Base-by-base conservation (phyloP, 2,888 invertebrate species). In the Amiota mariae region DNA sequence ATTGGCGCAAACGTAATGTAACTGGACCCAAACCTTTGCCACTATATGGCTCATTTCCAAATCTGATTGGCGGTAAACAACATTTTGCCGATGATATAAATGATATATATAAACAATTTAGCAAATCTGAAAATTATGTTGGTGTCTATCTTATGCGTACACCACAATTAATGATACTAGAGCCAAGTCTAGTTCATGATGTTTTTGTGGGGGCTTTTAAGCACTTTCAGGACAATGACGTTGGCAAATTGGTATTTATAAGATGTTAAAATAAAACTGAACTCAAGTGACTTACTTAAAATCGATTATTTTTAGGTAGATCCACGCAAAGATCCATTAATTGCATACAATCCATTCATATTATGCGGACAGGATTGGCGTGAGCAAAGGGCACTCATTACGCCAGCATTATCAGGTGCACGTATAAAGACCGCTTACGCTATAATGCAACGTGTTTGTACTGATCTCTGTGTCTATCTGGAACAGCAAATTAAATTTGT, bases 331-430 rank as follows among this genome's bases (percentile, higher is more conserved):
- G 92, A 92, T 76, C 90, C 90, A 0, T 77, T 92, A 1, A 79
- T 91, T 3, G 87, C 89, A 0, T 89, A 89, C 75, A 91, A 91
- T 88, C 91, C 91, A 0, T 91, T 92, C 77, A 81, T 89, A 6
- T 81, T 92, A 20, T 90, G 88, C 51, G 91, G 91, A 0, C 85
- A 89, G 13, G 88, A 90, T 78, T 92, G 92, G 92, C 91, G 91
- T 54, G 85, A 86, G 8, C 86, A 91, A 9, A 88, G 92, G 12
- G 81, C 87, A 1, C 90, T 91, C 75, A 81, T 92, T 63, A 90
- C 92, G 0, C 91, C 91, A 0, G 90, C 90, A 10, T 90, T 93
- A 72, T 91, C 92, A 11, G 87, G 89, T 13, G 90, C 90, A 10
- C 91, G 91, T 74, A 82, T 89, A 8, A 92, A 91, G 74, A 87